Base-by-base conservation (phyloP, 2,113 vertebrate species). In the Nerophis lumbriciformis region DNA sequence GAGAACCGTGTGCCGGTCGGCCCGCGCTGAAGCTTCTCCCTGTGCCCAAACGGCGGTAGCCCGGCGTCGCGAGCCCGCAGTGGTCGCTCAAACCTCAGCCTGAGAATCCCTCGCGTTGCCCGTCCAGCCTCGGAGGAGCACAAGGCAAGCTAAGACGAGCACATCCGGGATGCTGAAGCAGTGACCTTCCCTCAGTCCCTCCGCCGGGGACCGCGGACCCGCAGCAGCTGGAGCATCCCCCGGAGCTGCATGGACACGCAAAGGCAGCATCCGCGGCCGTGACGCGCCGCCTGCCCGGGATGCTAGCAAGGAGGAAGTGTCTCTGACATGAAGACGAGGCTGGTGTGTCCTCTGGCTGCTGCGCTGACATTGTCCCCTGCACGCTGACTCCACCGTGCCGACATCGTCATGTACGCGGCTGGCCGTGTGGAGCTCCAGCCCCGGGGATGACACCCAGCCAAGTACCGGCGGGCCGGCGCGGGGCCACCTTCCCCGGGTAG, bases 391-490 rank as follows among this genome's bases (percentile, higher is more conserved):
- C 8, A 65, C 68, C 64, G 64, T 61, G 78, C 70, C 58, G 36
- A 66, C 80, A n/a, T 48, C 37, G 77, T 55, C 85, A 85, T 89
- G 88, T 63, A 53, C 42, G 78, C 65, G 78, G 66, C 72, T 53
- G 81, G 79, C 71, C 76, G 76, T 36, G 81, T 80, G 71, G 81
- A 69, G 68, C 79, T 82, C 71, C 83, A 85, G 70, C 83, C 86
- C 28, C 56, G 83, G 68, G 85, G 83, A 79, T 90, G 88, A 89
- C 88, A 66, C 77, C 63, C 69, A 21, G 73, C 50, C 79, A n/a
- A 63, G 73, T 35, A 76, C 42, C 77, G 78, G 71, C 64, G 59
- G 66, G 73, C 65, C 82, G 69, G 72, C 73, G 58, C 65, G 55
- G 66, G 63, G 5, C 28, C 61, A 42, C 66, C 59, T 62, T 62